phyloP scores from a whole-genome alignment of 2,113 vertebrate species.

The Apistogramma diplotaenia region DNA sequence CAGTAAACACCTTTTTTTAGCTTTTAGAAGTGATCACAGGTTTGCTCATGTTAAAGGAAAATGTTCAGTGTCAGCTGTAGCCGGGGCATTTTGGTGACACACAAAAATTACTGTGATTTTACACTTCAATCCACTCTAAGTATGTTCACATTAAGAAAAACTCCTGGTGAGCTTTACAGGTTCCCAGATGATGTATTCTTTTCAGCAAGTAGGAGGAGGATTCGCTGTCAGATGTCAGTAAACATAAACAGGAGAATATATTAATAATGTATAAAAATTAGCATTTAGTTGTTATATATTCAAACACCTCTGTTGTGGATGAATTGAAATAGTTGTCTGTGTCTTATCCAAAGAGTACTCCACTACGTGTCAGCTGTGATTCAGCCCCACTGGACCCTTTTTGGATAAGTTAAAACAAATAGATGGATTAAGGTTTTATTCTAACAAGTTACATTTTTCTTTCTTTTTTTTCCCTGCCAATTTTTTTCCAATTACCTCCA shows the following conservation, averaged over 20 bases:
- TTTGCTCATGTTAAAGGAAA: not conserved
- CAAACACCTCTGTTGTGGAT: not conserved
- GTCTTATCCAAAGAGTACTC: not conserved
- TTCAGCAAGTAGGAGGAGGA: not conserved
- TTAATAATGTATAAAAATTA: not conserved
- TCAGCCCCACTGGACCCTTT: not conserved
- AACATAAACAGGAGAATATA: not conserved
- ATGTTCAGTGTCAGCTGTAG: conserved; percentile 1
- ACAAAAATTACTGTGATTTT: conserved; percentile 14
- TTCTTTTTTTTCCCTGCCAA: not conserved
- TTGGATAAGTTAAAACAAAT: not conserved
- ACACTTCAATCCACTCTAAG: not conserved
- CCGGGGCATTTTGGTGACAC: not conserved
- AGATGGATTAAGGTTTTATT: not conserved
- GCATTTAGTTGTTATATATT: not conserved
- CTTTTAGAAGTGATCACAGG: not conserved
- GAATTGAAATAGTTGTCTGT: not conserved
- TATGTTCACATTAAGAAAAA: not conserved
- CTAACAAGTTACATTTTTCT: not conserved
- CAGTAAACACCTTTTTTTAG: not conserved
- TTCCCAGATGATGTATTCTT: not conserved
- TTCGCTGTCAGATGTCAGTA: not conserved
- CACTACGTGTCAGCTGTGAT: not conserved
- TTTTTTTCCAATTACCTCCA: not conserved
- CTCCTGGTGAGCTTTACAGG: no score